phyloP scores from a whole-genome alignment of 2,113 vertebrate genomes.

The Argyrosomus japonicus region DNA sequence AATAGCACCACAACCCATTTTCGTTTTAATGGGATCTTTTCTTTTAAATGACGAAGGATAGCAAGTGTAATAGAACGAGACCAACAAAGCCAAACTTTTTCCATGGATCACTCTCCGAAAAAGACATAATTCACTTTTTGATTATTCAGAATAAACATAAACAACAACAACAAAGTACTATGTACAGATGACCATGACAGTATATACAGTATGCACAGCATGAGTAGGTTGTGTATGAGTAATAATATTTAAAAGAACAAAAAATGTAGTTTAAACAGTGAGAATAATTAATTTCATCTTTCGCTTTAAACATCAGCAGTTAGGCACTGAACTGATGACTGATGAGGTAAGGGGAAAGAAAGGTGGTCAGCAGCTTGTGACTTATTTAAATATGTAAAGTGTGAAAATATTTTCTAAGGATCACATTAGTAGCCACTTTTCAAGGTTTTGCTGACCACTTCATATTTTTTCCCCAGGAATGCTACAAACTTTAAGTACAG shows the following conservation, averaged over 20 bases:
- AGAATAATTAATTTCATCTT: too few relatives aligned
- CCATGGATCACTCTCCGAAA: background rate
- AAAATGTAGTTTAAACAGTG: too few relatives aligned
- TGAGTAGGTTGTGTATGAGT: too few relatives aligned
- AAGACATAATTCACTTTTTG: background rate
- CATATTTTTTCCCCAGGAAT: background rate
- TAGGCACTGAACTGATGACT: background rate
- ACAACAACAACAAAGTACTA: too few relatives aligned
- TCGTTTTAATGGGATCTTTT: background rate
- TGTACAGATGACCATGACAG: too few relatives aligned
- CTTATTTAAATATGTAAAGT: background rate
- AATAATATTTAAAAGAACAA: too few relatives aligned
- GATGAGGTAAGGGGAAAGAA: background rate
- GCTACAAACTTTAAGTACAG: background rate
- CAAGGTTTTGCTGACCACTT: background rate
- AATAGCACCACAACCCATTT: slow-evolving; percentile 16
- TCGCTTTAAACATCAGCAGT: background rate
- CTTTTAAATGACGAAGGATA: slow-evolving; percentile 1
- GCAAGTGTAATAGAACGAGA: background rate
- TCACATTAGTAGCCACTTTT: background rate
- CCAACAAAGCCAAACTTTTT: slow-evolving; percentile 1
- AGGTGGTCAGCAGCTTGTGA: background rate
- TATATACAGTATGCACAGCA: too few relatives aligned
- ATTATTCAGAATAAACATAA: background rate
- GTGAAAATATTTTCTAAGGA: background rate